Evolutionary conservation across 2,888 invertebrate genomes (phyloP).

Genomic region (Piscicola geometra): DNA sequence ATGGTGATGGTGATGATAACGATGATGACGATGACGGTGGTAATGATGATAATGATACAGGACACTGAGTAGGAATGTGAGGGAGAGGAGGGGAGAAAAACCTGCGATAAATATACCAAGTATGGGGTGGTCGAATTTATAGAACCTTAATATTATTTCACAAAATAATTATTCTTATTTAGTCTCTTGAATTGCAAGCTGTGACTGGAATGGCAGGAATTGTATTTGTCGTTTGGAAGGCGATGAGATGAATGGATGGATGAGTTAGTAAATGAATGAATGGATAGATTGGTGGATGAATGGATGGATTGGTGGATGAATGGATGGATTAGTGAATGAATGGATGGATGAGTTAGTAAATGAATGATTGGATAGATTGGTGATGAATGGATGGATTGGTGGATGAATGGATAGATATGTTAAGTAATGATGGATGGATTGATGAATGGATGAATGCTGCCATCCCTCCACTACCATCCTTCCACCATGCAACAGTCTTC

Average conservation of each 20-base stretch:
- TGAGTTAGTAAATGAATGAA: background rate
- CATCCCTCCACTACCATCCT: background rate
- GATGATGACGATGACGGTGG: constrained; percentile 28
- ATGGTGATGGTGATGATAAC: constrained; percentile 28
- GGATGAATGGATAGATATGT: background rate
- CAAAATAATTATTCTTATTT: background rate
- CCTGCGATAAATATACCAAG: constrained; percentile 93
- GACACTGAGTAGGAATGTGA: constrained; percentile 86
- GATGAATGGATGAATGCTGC: background rate
- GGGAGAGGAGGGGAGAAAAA: constrained; percentile 84
- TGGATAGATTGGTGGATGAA: too few relatives aligned
- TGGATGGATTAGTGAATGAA: background rate
- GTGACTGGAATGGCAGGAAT: too few relatives aligned
- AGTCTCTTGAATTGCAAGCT: too few relatives aligned
- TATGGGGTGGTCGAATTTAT: constrained; percentile 59
- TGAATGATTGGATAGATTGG: background rate
- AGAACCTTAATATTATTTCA: too few relatives aligned
- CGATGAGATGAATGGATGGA: background rate
- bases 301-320: background rate
- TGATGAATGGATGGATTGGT: background rate
- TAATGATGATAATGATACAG: constrained; percentile 48
- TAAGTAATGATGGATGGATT: background rate
- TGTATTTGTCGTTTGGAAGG: too few relatives aligned
- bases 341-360: background rate
- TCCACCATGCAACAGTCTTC: constrained; percentile 76